Base-by-base conservation (phyloP, 2,888 invertebrate species). In the Candidula unifasciata region DNA sequence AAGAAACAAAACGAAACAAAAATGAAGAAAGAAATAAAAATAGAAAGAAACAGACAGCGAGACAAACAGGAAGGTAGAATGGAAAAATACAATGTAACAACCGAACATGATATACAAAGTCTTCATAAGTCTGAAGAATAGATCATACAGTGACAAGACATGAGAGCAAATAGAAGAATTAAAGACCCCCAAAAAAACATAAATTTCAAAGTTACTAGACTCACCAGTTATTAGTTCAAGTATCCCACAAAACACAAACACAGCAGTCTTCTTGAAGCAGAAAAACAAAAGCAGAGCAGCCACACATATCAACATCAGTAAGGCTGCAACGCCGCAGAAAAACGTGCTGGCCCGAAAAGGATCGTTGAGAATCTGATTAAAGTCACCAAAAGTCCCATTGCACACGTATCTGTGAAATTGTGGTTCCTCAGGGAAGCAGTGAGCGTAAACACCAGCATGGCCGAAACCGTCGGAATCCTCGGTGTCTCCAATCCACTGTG, bases 191-290 rank as follows among this genome's bases (percentile, higher is more conserved):
- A n/a, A n/a, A n/a, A n/a, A n/a, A n/a, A 6, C 44, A 44, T 44
- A 44, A 44, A 44, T 44, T 6, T 44, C 44, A 44, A 44, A 1
- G 44, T 10, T 44, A 13, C 13, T 10, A 33, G 24, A 54, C 74
- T 74, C 3, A 74, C 99, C 98, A 92, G 98, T 97, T 89, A 98
- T 95, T 27, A 98, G 95, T 94, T 99, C 99, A 95, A 99, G 95
- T 97, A 98, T 98, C 78, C 97, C 98, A 93, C 98, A 98, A 87
- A 98, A 95, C 92, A 97, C 96, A 94, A 97, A 99, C 82, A 99
- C 98, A 80, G 96, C 96, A 54, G 97, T 97, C 64, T 98, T 97
- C 93, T 97, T 97, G 94, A 98, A 96, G 94, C 98, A 97, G 95
- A 98, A 96, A 95, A 98, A 98, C 90, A 98, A 95, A 88, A 98